Percentiles rank a stretch among this genome's conserved stretches.
phyloP scores from a whole-genome alignment of 2,888 invertebrate species.

The Ectobius pallidus region DNA sequence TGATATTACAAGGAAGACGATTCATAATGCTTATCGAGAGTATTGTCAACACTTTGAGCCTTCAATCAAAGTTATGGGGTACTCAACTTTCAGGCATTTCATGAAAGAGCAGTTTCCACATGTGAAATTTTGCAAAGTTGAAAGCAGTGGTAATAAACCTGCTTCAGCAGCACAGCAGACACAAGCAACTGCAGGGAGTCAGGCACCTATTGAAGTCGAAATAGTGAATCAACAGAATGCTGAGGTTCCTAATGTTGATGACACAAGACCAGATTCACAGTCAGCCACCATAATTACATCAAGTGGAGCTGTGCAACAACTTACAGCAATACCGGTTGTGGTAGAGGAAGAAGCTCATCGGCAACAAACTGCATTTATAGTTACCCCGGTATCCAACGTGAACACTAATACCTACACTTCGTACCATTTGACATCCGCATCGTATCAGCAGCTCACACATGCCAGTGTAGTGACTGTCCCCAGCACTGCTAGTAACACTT shows the following conservation, averaged over 20 bases:
- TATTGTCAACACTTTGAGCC: conserved; percentile 74
- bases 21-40: conserved; percentile 76
- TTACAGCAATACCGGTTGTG: conserved; percentile 63
- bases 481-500: conserved; percentile 21
- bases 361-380: conserved; percentile 68
- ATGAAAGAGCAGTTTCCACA: conserved; percentile 83
- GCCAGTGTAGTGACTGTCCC: conserved; percentile 32
- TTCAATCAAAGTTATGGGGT: conserved; percentile 77
- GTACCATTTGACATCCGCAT: conserved; percentile 39
- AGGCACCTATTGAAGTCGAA: conserved; percentile 1
- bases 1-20: conserved; percentile 69
- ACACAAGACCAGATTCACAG: conserved; percentile 21
- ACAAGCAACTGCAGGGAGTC: conserved; percentile 55
- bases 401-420: conserved; percentile 30
- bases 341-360: conserved; percentile 62
- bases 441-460: conserved; percentile 28
- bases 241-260: neutral
- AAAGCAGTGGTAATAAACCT: conserved; percentile 48
- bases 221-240: conserved; percentile 45
- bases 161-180: conserved; percentile 54
- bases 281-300: conserved; percentile 60
- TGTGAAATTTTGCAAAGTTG: conserved; percentile 69
- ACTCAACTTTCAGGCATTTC: conserved; percentile 79
- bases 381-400: conserved; percentile 63
- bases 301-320: conserved; percentile 60